Base-by-base conservation (phyloP, 1,140 invertebrate genomes). In the Phymastichus coffea region DNA sequence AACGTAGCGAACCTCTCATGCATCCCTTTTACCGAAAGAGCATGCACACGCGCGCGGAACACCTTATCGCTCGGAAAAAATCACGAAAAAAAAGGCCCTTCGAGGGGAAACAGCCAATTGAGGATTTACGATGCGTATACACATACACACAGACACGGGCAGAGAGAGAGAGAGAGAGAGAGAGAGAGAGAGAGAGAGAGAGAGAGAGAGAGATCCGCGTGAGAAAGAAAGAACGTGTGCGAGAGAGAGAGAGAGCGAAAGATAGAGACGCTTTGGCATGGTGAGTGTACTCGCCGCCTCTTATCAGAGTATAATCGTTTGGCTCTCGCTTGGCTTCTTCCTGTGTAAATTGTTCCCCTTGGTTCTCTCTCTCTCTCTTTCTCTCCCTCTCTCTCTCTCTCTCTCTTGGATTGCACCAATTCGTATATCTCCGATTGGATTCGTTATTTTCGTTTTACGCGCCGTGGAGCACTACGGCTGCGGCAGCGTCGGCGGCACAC, bases 401-500 rank as follows among this genome's bases (percentile, higher is more conserved):
- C 15, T 26, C 2, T 3, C 26, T 14, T 14, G 48, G 54, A 57
- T 53, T 48, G 46, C 53, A 47, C 60, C 54, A 62, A 62, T 62
- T 57, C 54, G 60, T 57, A 49, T 52, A 56, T 57, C 28, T 61
- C 48, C 63, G 60, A 60, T 67, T 64, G 66, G 51, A 68, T 71
- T 65, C 67, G 64, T 71, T 67, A 54, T 62, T 63, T 64, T 61
- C 55, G 55, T 53, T 59, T 65, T 64, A 64, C 63, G 57, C 63
- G 53, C 57, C 26, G 53, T 47, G 41, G 47, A 64, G 57, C 52
- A 59, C 59, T 60, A 64, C 52, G 49, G 64, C 54, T 40, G 60
- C 52, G 59, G 61, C 47, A 37, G 63, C 64, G 35, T 57, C 53
- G 56, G 49, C 56, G 58, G 64, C 53, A 63, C 28, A 8, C 23